A percentile compares a stretch with the other conserved stretches of the same genome.
Conservation (phyloP, 92 coral and sea anemone species). For the Plumapathes pennacea region DNA sequence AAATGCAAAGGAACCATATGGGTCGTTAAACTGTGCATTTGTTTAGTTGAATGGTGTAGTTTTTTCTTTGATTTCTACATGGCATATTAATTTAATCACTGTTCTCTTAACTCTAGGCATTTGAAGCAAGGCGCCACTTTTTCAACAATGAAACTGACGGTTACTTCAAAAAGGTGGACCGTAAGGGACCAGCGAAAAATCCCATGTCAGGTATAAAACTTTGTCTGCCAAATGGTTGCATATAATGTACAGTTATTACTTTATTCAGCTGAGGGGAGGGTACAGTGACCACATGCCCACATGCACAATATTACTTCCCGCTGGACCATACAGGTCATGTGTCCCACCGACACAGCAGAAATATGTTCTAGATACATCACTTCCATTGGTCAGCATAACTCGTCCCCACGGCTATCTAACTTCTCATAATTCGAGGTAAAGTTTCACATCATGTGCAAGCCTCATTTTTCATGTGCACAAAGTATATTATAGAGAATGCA, state of each 20-base stretch:
- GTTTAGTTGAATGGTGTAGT: background rate
- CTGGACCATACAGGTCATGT: background rate
- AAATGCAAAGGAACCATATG: background rate
- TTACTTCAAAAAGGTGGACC: constrained; percentile 90
- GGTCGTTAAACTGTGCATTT: background rate
- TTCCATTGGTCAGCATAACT: no score
- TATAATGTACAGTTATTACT: background rate
- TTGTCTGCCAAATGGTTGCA: background rate
- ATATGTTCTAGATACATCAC: no score
- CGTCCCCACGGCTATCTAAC: no score
- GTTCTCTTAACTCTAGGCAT: constrained; percentile 48
- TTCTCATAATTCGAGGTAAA: no score
- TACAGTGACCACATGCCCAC: no score
- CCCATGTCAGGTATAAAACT: constrained; percentile 91
- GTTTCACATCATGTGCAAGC: no score
- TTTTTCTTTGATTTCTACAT: background rate
- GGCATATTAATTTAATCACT: background rate
- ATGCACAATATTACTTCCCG: background rate
- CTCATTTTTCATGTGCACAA: no score
- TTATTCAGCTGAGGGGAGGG: background rate
- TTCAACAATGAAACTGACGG: constrained; percentile 96
- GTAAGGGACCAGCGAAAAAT: constrained; percentile 92
- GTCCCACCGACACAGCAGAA: no score
- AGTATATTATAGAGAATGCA: no score
- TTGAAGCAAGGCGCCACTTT: constrained; percentile 91